phyloP scores from a whole-genome alignment of 2,888 invertebrate genomes.

The Saturnia pavonia region DNA sequence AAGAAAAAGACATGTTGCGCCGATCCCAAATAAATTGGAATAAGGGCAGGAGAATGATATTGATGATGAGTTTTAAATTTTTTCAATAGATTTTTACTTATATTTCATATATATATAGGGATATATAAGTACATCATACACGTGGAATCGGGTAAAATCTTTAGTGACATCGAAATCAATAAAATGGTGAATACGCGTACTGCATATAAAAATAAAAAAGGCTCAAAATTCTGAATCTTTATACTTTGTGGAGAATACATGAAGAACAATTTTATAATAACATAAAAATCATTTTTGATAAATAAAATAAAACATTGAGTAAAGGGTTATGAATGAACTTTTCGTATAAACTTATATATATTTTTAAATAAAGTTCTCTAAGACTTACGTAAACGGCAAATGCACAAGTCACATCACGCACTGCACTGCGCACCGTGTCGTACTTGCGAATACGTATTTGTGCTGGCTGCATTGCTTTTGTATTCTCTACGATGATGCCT shows the following conservation, averaged over 20 bases:
- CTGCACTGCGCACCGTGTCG: constrained; percentile 32
- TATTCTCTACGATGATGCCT: constrained; percentile 47
- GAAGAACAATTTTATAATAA: background rate
- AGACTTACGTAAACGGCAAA: constrained; percentile 27
- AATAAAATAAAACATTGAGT: background rate
- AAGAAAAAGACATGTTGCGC: too few relatives aligned
- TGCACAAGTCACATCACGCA: constrained; percentile 28
- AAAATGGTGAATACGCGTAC: background rate
- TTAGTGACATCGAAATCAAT: background rate
- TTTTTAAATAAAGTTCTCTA: constrained; percentile 1
- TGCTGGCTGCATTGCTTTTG: constrained; percentile 48
- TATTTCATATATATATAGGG: too few relatives aligned
- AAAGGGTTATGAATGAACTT: background rate
- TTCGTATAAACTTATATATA: too few relatives aligned
- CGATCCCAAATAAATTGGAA: too few relatives aligned
- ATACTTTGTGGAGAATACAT: background rate
- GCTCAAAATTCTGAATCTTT: background rate
- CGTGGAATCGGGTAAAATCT: background rate
- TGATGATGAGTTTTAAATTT: background rate
- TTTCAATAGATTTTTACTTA: background rate
- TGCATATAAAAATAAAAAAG: background rate
- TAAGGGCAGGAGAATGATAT: too few relatives aligned
- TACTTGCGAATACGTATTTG: constrained; percentile 45
- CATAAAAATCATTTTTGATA: background rate
- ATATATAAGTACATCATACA: too few relatives aligned